These are phyloP conservation scores for Mormyrus proboscirostris DNA, from an alignment of 2,797 vertebrate genomes.

Conservation along the genomic window DNA sequence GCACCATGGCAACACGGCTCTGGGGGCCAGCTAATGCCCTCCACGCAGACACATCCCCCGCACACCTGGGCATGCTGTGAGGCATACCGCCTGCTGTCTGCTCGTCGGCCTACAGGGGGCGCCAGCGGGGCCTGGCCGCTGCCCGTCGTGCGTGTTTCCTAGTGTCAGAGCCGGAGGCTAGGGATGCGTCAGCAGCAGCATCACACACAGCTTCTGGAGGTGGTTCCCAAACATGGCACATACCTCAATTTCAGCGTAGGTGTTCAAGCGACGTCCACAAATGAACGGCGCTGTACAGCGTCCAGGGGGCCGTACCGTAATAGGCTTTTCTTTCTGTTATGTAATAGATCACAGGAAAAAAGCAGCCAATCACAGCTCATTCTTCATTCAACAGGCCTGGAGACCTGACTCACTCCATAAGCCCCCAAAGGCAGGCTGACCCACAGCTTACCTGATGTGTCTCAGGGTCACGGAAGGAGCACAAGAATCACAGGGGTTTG, in stretches of 20 bases:
- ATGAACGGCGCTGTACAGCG: background rate
- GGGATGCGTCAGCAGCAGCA: background rate
- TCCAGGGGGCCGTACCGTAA: background rate
- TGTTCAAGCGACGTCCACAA: background rate
- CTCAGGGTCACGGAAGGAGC: background rate
- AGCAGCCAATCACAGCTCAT: background rate
- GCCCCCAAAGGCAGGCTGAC: background rate
- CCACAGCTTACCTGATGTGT: background rate
- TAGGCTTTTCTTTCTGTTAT: background rate
- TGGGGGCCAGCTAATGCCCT: background rate
- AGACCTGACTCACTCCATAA: background rate
- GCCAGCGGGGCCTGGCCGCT: background rate
- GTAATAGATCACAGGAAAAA: background rate
- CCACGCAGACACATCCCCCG: background rate
- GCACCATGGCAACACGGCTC: background rate
- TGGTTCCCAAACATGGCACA: constrained; percentile 8
- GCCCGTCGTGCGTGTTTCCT: background rate
- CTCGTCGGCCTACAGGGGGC: background rate
- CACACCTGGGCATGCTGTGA: constrained; percentile 33
- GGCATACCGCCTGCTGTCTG: background rate
- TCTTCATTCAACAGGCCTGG: background rate
- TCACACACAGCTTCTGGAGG: background rate
- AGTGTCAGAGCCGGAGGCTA: background rate
- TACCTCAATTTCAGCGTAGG: constrained; percentile 12
- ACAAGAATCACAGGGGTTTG: background rate